Base-by-base conservation (phyloP, 1,140 invertebrate genomes). In the Scaptomyza hsui region DNA sequence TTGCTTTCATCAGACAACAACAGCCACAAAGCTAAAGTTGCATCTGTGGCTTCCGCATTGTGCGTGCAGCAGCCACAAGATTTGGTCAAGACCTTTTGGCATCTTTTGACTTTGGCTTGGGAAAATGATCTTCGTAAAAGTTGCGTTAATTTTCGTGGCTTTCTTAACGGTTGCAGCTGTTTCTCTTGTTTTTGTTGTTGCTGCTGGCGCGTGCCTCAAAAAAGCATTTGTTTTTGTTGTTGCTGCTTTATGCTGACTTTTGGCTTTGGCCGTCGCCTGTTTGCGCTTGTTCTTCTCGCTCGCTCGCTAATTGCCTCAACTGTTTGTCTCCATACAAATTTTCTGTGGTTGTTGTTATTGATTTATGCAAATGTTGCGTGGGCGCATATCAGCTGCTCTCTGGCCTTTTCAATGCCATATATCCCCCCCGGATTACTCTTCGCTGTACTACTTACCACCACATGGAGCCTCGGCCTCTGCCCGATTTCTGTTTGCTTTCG, bases 361-460 rank as follows among this genome's bases (percentile, higher is more conserved):
- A 57, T 48, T 67, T 72, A 72, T 72, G 70, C 64, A 72, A 72
- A 72, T 72, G 70, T 51, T 61, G 70, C 70, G 70, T 68, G 70
- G 70, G 70, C 49, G 70, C n/a, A n/a, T 42, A 57, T 63, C 61
- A 39, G 32, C 32, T 39, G 32, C 21, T 29, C 32, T 21, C 18
- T 55, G 35, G 13, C 26, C 21, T 47, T 59, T 59, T 67, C 55
- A 72, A 59, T 67, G 69, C 53, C 69, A 67, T 13, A 45, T 37
- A n/a, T n/a, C n/a, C 13, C 18, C 9, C 24, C 19, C 19, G 63
- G 41, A 64, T 49, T 32, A 3, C n/a, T 37, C 32, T 37, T n/a
- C 60, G 41, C 45, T n/a, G n/a, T n/a, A n/a, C n/a, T 73, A 91
- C 91, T 89, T 86, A 91, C 91, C 91, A 91, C 91, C 91, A 91